phyloP scores from a whole-genome alignment of 2,797 vertebrate genomes.

The Cossypha caffra region DNA sequence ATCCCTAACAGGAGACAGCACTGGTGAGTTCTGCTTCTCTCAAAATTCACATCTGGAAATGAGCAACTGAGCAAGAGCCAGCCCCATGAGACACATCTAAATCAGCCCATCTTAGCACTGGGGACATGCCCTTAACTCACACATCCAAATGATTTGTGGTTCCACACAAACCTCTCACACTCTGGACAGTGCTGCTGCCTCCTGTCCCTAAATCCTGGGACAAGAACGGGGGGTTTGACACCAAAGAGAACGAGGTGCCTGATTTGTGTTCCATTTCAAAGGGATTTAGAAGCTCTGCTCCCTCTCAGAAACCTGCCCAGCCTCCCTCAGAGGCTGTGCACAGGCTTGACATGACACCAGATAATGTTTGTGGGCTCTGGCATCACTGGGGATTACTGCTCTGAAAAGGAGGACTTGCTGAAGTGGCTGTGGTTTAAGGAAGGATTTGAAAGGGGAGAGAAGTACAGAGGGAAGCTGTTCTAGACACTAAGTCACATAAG shows the following conservation, averaged over 20 bases:
- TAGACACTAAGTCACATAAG: conserved; percentile 52
- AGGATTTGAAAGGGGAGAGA: conserved; percentile 49
- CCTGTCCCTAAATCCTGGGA: not conserved
- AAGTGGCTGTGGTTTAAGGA: conserved; percentile 47
- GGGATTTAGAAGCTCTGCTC: conserved; percentile 14
- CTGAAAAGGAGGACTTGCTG: conserved; percentile 48
- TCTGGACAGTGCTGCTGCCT: not conserved
- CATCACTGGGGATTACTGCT: conserved; percentile 42
- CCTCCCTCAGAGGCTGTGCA: not conserved
- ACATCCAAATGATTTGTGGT: not conserved
- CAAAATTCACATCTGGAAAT: conserved; percentile 27
- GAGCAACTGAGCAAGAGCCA: conserved; percentile 15
- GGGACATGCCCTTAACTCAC: not conserved
- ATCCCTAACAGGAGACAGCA: not conserved
- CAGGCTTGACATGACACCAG: conserved; percentile 46
- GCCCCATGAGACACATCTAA: not conserved
- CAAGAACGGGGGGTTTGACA: not conserved
- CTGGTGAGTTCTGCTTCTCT: not conserved
- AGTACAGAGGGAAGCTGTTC: conserved; percentile 43
- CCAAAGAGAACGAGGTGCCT: conserved; percentile 6
- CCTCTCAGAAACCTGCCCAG: not conserved
- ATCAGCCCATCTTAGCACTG: not conserved
- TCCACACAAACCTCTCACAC: not conserved
- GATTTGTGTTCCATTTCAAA: not conserved
- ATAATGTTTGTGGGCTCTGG: conserved; percentile 17